phyloP scores from a whole-genome alignment of 2,113 vertebrate species.

The Myotis lucifugus region DNA sequence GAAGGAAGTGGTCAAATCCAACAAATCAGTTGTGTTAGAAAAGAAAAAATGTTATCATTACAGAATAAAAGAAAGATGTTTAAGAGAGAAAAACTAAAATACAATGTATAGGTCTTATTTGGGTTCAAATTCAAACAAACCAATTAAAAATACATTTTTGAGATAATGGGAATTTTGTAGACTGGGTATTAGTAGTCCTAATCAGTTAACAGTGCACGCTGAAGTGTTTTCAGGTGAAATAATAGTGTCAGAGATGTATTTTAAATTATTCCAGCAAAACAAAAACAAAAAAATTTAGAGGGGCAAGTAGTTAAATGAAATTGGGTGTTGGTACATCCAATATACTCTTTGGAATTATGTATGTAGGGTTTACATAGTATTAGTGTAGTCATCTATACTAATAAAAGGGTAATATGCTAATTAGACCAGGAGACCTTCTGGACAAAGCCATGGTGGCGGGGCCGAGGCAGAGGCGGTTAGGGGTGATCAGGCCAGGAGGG shows the following conservation, averaged over 20 bases:
- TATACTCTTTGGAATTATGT: background rate
- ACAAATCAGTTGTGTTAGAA: background rate
- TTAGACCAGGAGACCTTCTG: no score
- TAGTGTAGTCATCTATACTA: background rate
- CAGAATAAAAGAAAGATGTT: background rate
- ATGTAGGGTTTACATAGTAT: background rate
- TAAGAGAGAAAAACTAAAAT: background rate
- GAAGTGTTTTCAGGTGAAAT: background rate
- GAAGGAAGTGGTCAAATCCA: background rate
- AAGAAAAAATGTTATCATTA: background rate
- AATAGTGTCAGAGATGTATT: background rate
- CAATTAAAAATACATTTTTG: background rate
- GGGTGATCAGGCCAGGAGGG: no score
- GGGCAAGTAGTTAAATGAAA: background rate
- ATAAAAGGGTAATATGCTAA: no score
- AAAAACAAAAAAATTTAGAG: background rate
- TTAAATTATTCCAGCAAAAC: background rate
- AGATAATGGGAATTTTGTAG: background rate
- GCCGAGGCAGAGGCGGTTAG: no score
- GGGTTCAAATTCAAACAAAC: background rate
- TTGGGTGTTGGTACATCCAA: background rate
- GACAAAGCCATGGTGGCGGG: no score
- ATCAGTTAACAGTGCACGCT: background rate
- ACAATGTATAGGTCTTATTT: background rate
- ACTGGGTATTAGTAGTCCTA: background rate